Conservation (phyloP, 1,140 invertebrate genomes). For the Solenopsis fugax region DNA sequence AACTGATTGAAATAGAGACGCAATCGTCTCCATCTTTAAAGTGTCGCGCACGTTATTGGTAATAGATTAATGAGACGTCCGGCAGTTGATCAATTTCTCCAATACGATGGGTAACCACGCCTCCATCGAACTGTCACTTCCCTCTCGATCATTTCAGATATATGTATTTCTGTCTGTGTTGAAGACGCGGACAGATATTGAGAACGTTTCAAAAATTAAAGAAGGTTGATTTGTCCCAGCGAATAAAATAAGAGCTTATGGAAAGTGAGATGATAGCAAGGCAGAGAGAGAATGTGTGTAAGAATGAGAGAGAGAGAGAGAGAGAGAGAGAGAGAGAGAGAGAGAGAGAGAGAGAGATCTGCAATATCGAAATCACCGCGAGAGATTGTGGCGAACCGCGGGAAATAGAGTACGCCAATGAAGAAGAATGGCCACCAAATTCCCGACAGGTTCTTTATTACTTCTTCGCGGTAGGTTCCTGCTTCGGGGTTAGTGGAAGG, state of each 20-base stretch:
- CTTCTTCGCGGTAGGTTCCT: constrained; percentile 64
- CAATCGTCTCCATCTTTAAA: constrained; percentile 51
- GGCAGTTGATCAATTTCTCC: constrained; percentile 59
- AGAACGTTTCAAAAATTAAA: constrained; percentile 69
- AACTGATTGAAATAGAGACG: constrained; percentile 45
- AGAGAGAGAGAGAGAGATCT: background rate
- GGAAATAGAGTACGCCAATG: constrained; percentile 77
- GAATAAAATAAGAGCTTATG: constrained; percentile 43
- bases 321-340: background rate
- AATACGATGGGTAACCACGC: constrained; percentile 31
- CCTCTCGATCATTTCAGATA: constrained; percentile 41
- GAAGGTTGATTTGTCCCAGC: constrained; percentile 54
- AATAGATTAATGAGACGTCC: constrained; percentile 63
- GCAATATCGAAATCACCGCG: constrained; percentile 65
- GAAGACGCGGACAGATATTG: constrained; percentile 60
- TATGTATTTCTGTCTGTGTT: constrained; percentile 64
- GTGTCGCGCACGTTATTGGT: constrained; percentile 44
- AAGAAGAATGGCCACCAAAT: constrained; percentile 77
- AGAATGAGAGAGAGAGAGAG: background rate
- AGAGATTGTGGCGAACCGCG: constrained; percentile 73
- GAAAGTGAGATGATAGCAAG: background rate
- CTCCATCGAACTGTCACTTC: constrained; percentile 31
- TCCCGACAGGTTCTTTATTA: constrained; percentile 77
- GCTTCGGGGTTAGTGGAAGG: constrained; percentile 49
- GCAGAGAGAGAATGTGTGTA: background rate